phyloP scores from a whole-genome alignment of 2,797 vertebrate species.

The Rhinophrynus dorsalis region DNA sequence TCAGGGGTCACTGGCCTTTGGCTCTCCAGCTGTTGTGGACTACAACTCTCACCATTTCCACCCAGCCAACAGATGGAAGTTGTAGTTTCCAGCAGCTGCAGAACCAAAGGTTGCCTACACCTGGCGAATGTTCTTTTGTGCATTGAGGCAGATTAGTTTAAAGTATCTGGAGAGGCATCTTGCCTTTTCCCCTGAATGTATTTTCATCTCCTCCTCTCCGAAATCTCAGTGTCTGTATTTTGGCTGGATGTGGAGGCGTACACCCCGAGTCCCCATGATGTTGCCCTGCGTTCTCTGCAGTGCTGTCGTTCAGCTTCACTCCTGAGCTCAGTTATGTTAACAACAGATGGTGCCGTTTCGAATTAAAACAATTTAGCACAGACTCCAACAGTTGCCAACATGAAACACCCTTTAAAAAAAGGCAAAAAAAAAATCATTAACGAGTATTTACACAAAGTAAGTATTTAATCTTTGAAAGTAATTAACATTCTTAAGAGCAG shows the following conservation, averaged over 20 bases:
- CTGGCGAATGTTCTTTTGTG: background rate
- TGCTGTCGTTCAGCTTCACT: slow-evolving; percentile 22
- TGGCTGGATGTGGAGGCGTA: too few species aligned
- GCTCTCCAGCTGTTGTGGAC: too few species aligned
- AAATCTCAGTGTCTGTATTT: background rate
- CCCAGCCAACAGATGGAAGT: too few species aligned
- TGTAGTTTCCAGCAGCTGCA: too few species aligned
- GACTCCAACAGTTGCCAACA: slow-evolving; percentile 60
- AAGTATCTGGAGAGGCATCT: too few species aligned
- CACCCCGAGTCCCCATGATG: background rate
- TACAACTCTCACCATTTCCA: too few species aligned
- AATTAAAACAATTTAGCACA: slow-evolving; percentile 64
- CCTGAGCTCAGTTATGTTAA: slow-evolving; percentile 48
- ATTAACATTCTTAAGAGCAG: slow-evolving; percentile 61
- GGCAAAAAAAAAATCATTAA: slow-evolving; percentile 62
- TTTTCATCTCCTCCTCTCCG: too few species aligned
- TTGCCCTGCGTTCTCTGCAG: background rate
- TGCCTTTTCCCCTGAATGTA: too few species aligned
- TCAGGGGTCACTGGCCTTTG: too few species aligned
- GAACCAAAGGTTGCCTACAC: too few species aligned
- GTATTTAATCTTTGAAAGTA: slow-evolving; percentile 64
- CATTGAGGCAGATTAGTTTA: too few species aligned
- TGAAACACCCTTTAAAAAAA: slow-evolving; percentile 56
- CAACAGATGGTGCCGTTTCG: slow-evolving; percentile 64
- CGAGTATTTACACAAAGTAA: slow-evolving; percentile 64